Percentiles rank a stretch among this genome's conserved stretches.
These are phyloP conservation scores for Polypedilum pembai DNA, from an alignment of 1,140 invertebrate genomes.

Conservation along the genomic window DNA sequence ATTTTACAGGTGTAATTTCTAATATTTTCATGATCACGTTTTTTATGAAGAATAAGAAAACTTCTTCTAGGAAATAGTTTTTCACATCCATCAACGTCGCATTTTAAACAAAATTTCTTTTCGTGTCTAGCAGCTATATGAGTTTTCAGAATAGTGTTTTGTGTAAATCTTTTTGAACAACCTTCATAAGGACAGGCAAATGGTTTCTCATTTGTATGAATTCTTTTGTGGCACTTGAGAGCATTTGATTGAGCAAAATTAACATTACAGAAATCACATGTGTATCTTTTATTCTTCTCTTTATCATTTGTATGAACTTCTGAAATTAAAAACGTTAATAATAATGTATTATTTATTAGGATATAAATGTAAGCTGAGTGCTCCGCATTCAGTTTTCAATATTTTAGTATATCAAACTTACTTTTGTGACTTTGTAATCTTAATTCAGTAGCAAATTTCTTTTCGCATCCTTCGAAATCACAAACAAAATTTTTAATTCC, in stretches of 20 bases:
- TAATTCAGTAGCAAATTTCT: not conserved
- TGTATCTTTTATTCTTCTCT: not conserved
- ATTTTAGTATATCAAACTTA: not conserved
- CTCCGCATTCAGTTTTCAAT: not conserved
- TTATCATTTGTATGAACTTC: slow-evolving; percentile 29
- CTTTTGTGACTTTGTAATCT: not conserved
- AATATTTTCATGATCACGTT: slow-evolving; percentile 30
- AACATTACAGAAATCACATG: slow-evolving; percentile 29
- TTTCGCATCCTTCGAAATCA: not conserved
- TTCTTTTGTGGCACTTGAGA: slow-evolving; percentile 30
- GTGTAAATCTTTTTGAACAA: slow-evolving; percentile 32
- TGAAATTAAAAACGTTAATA: slow-evolving; percentile 29
- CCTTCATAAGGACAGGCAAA: slow-evolving; percentile 29
- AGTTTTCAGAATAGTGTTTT: slow-evolving; percentile 31
- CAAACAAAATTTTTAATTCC: slow-evolving; percentile 28
- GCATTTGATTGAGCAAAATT: slow-evolving; percentile 30
- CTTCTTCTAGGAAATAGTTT: slow-evolving; percentile 31
- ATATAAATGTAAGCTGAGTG: too few relatives aligned
- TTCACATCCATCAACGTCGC: slow-evolving; percentile 30
- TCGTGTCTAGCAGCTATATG: slow-evolving; percentile 31
- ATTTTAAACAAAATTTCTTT: slow-evolving; percentile 30
- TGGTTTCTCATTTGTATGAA: slow-evolving; percentile 32
- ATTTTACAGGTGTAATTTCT: slow-evolving; percentile 30
- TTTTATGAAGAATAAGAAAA: slow-evolving; percentile 31
- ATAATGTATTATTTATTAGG: too few relatives aligned